Evolutionary conservation across 2,797 vertebrate genomes (phyloP), one percentile per base, ranked within the genome.

Genomic region (Cetoscarus ocellatus): DNA sequence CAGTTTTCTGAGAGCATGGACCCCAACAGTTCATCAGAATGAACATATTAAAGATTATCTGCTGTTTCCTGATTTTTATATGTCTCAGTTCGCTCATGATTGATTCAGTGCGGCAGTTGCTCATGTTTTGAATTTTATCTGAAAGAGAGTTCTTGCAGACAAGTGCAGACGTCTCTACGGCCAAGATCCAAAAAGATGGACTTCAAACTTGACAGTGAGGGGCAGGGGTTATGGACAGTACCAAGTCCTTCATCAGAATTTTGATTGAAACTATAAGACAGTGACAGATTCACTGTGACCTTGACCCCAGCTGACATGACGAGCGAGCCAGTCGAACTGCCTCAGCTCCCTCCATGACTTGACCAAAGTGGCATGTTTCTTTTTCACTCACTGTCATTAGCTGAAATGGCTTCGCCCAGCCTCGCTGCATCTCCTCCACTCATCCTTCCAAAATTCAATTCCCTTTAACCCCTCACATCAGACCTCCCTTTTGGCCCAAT

Each of bases 191-290:
- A 78, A 77, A 83, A 76, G 70, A 88, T 66, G 66, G 71, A 70
- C 81, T 79, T 86, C 79, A 81, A 36, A 80, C 64, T 71, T 83
- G 91, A 88, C 91, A 91, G 86, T 58, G 40, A 82, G 69, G 81
- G 84, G 52, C 85, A 86, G 72, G 64, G 90, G 86, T 84, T 79
- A 70, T 62, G 19, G 75, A 66, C 81, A 83, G 66, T 79, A 86
- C 75, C 86, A 79, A 83, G 82, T 90, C 90, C 79, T 83, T 86
- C 86, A 88, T 93, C 91, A 89, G 73, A 85, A 77, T 67, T 88
- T 78, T 83, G 90, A 93, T 87, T 84, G 72, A 88, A 91, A 83
- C 82, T 86, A 88, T 92, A 90, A 91, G 84, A 91, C 85, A 73
- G 77, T 85, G 90, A 89, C 83, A 90, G 83, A 87, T 73, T 83